Percentiles rank a stretch among this genome's conserved stretches.
Evolutionary conservation across 1,140 invertebrate species (phyloP).

Genomic region (Andrena cerasifolii): DNA sequence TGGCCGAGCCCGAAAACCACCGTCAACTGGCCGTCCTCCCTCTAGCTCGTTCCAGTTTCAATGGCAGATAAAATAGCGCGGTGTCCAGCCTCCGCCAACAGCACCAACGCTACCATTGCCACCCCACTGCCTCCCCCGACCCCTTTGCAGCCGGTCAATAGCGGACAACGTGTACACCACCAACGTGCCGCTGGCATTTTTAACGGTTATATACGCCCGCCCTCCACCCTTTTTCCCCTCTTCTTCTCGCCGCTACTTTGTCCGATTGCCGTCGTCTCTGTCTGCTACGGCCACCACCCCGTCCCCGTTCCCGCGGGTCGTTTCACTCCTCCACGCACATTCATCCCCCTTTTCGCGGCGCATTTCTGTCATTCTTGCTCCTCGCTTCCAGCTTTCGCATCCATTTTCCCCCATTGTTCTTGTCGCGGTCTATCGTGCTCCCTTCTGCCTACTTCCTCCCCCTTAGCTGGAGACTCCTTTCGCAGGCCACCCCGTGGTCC

Average conservation of each 20-base stretch:
- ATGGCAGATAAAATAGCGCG: conserved; percentile 67
- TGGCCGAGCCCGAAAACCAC: conserved; percentile 56
- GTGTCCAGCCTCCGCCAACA: conserved; percentile 57
- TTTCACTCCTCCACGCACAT: neutral
- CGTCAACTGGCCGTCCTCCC: conserved; percentile 41
- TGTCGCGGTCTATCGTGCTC: conserved; percentile 4
- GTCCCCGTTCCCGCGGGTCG: neutral
- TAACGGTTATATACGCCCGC: conserved; percentile 47
- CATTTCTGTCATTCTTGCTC: conserved; percentile 17
- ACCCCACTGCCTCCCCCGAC: conserved; percentile 5
- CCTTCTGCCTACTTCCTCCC: neutral
- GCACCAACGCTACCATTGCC: conserved; percentile 24
- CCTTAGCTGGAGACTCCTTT: conserved; percentile 9
- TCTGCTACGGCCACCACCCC: conserved; percentile 16
- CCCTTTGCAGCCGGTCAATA: conserved; percentile 59
- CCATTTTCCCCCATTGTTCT: conserved; percentile 32
- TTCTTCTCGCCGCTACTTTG: neutral
- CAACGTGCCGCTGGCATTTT: conserved; percentile 63
- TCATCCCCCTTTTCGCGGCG: neutral
- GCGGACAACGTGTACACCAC: conserved; percentile 57
- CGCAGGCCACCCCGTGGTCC: neutral
- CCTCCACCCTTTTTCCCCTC: neutral
- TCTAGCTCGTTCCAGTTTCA: conserved; percentile 62
- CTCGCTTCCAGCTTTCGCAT: conserved; percentile 22
- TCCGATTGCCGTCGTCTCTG: neutral